phyloP scores from a whole-genome alignment of 23 tunicate species.

The Diplosoma virens region DNA sequence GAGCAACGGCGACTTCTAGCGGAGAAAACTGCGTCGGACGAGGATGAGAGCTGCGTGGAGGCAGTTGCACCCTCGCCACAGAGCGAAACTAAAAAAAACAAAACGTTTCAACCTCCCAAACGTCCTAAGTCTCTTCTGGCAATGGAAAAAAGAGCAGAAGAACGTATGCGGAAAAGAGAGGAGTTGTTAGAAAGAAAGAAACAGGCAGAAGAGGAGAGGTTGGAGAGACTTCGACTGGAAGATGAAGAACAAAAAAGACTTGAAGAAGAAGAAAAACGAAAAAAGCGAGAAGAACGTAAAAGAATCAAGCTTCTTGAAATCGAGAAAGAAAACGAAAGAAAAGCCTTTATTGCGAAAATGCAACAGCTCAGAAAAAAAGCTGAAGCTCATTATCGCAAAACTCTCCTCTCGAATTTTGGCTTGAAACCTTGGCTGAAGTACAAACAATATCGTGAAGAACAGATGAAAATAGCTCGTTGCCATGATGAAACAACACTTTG shows the following conservation, averaged over 20 bases:
- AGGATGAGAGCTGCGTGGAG: neutral
- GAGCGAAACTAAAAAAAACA: neutral
- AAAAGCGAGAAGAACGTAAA: slow-evolving; percentile 16
- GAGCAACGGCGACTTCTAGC: slow-evolving; percentile 19
- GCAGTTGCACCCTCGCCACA: neutral
- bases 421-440: slow-evolving; percentile 36
- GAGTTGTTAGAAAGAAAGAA: slow-evolving; percentile 47
- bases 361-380: slow-evolving; percentile 30
- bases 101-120: neutral
- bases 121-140: slow-evolving; percentile 30
- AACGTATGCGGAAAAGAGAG: slow-evolving; percentile 35
- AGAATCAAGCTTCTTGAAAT: slow-evolving; percentile 21
- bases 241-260: slow-evolving; percentile 28
- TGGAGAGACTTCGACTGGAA: slow-evolving; percentile 36
- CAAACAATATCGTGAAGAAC: neutral
- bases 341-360: slow-evolving; percentile 47
- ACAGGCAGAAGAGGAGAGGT: slow-evolving; percentile 39
- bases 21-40: neutral
- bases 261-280: slow-evolving; percentile 60
- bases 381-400: slow-evolving; percentile 34
- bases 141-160: slow-evolving; percentile 72
- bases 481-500: slow-evolving; percentile 5
- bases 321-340: slow-evolving; percentile 44
- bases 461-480: slow-evolving; percentile 34
- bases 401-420: slow-evolving; percentile 36